These are phyloP conservation scores for Dufourea novaeangliae DNA, from an alignment of 1,140 invertebrate species.

Conservation along the genomic window DNA sequence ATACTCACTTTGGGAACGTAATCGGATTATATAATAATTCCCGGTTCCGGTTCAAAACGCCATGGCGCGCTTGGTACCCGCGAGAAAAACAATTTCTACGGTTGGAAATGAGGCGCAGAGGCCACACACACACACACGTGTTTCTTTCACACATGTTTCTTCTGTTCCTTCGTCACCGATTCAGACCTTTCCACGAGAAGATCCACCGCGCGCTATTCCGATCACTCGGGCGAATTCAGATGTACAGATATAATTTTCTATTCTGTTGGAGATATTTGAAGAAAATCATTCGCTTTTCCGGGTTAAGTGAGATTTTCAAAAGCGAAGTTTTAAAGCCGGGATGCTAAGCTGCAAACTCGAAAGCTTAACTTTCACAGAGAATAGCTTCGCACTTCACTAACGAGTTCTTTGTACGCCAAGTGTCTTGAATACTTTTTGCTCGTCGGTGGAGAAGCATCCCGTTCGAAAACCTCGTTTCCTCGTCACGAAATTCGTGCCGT, in stretches of 20 bases:
- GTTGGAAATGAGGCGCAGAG: background rate
- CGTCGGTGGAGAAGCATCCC: background rate
- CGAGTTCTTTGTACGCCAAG: background rate
- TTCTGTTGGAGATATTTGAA: too few relatives aligned
- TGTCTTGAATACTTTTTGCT: background rate
- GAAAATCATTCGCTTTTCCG: background rate
- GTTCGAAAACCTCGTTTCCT: background rate
- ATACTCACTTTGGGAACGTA: conserved; percentile 28
- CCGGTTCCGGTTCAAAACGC: conserved; percentile 1
- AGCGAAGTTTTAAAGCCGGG: background rate
- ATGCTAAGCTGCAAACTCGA: background rate
- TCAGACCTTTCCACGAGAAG: background rate
- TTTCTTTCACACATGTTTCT: too few relatives aligned
- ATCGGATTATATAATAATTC: conserved; percentile 46
- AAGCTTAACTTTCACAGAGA: background rate
- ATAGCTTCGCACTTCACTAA: background rate
- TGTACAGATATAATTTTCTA: too few relatives aligned
- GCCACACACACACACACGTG: too few relatives aligned
- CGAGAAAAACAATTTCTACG: conserved; percentile 1
- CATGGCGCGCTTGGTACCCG: background rate
- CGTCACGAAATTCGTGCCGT: background rate
- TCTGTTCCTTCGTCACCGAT: too few relatives aligned
- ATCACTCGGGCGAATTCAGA: too few relatives aligned
- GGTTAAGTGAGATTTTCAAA: background rate
- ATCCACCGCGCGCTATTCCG: too few relatives aligned